phyloP scores from a whole-genome alignment of 2,888 invertebrate genomes.

The Lepas anatifera region DNA sequence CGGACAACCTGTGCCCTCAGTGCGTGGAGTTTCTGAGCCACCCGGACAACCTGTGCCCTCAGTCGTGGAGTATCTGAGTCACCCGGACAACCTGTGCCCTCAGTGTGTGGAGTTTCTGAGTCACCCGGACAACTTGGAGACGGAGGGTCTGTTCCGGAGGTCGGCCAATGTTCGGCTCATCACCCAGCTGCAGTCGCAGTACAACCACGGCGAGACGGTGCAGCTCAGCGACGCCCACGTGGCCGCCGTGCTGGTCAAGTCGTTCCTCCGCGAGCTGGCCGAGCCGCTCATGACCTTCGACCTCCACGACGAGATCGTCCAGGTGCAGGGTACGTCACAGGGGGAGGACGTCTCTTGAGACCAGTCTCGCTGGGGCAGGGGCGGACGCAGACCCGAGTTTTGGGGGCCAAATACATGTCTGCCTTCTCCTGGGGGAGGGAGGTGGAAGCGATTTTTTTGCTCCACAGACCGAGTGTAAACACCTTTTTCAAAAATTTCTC shows the following conservation, averaged over 20 bases:
- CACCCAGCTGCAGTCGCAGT: slow-evolving; percentile 67
- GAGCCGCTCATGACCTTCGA: slow-evolving; percentile 90
- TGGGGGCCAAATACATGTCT: too few species aligned
- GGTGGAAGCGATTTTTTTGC: too few species aligned
- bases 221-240: slow-evolving; percentile 75
- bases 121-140: slow-evolving; percentile 47
- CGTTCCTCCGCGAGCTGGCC: slow-evolving; percentile 75
- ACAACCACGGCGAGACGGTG: slow-evolving; percentile 73
- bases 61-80: too few species aligned
- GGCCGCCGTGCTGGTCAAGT: slow-evolving; percentile 89
- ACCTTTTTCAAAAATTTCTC: too few species aligned
- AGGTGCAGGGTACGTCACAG: slow-evolving; percentile 73
- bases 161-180: slow-evolving; percentile 75
- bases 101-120: slow-evolving; percentile 16
- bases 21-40: slow-evolving; percentile 15
- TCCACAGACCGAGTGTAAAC: too few species aligned
- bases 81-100: neutral
- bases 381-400: too few species aligned
- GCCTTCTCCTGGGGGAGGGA: too few species aligned
- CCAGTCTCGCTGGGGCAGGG: too few species aligned
- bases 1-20: neutral
- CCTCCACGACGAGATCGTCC: slow-evolving; percentile 80
- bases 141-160: slow-evolving; percentile 91
- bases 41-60: slow-evolving; percentile 11
- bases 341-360: too few species aligned